phyloP scores from a whole-genome alignment of 2,113 vertebrate genomes.

The Synodontis membranacea region DNA sequence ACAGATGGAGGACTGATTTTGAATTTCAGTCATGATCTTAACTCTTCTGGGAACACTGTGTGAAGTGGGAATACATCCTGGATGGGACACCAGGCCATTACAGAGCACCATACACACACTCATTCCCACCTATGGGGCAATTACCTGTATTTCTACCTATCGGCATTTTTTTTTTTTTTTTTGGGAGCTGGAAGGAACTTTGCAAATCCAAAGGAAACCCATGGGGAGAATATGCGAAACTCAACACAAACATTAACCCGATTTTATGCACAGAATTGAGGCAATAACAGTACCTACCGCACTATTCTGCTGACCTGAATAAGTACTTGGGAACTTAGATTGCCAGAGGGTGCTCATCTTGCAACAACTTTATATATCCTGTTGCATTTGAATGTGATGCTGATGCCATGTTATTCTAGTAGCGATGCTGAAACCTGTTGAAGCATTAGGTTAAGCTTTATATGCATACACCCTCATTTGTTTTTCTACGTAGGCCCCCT shows the following conservation, averaged over 20 bases:
- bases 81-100: background rate
- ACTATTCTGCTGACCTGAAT: background rate
- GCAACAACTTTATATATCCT: background rate
- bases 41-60: background rate
- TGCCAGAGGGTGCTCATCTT: background rate
- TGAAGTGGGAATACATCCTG: background rate
- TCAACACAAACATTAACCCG: background rate
- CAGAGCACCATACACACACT: too few relatives aligned
- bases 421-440: background rate
- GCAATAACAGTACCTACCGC: background rate
- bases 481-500: background rate
- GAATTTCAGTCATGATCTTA: background rate
- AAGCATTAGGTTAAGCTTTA: background rate
- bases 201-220: background rate
- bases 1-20: background rate
- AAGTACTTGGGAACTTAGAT: background rate
- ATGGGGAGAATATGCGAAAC: background rate
- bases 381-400: background rate
- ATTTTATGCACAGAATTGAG: background rate
- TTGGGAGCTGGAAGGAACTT: background rate
- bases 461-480: background rate
- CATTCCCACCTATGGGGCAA: background rate
- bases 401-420: too few relatives aligned
- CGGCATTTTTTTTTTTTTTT: too few relatives aligned
- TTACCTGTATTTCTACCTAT: background rate